Conservation (phyloP, 2,797 vertebrate species). For the Bryconaethiops microstoma region DNA sequence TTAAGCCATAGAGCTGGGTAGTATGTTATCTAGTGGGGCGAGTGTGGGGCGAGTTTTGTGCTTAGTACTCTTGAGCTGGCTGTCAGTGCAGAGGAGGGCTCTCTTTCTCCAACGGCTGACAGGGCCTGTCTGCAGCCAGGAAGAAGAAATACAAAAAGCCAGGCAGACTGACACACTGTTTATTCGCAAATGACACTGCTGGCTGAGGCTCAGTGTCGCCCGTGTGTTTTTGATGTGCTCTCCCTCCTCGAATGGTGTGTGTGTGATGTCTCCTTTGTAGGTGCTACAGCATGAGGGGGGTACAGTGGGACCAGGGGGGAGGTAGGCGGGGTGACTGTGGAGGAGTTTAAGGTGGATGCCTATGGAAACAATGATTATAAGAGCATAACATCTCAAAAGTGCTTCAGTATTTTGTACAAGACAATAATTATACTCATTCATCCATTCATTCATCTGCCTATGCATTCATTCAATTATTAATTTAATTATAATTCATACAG, state of each 20-base stretch:
- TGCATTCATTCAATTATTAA: not conserved
- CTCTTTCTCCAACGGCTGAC: constrained; percentile 91
- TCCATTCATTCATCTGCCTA: not conserved
- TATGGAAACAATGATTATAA: constrained; percentile 4
- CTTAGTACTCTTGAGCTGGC: constrained; percentile 88
- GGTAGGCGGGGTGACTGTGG: not conserved
- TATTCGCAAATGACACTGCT: constrained; percentile 88
- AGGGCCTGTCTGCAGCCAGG: constrained; percentile 91
- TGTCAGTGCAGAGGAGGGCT: constrained; percentile 93
- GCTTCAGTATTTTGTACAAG: constrained; percentile 10
- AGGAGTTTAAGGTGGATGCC: not conserved
- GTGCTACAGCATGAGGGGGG: constrained; percentile 78
- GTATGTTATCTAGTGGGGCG: constrained; percentile 71
- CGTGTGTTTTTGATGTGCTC: constrained; percentile 82
- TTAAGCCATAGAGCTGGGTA: constrained; percentile 75
- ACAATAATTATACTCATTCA: not conserved
- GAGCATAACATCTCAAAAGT: constrained; percentile 20
- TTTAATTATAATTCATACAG: not conserved
- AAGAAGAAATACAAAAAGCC: constrained; percentile 84
- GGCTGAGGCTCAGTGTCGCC: constrained; percentile 89
- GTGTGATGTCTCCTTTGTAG: constrained; percentile 86
- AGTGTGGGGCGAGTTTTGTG: constrained; percentile 49
- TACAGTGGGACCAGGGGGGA: constrained; percentile 50
- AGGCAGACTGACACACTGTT: constrained; percentile 93
- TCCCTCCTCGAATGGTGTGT: constrained; percentile 75